phyloP scores from a whole-genome alignment of 2,888 invertebrate genomes.

The Xestia sexstrigata region DNA sequence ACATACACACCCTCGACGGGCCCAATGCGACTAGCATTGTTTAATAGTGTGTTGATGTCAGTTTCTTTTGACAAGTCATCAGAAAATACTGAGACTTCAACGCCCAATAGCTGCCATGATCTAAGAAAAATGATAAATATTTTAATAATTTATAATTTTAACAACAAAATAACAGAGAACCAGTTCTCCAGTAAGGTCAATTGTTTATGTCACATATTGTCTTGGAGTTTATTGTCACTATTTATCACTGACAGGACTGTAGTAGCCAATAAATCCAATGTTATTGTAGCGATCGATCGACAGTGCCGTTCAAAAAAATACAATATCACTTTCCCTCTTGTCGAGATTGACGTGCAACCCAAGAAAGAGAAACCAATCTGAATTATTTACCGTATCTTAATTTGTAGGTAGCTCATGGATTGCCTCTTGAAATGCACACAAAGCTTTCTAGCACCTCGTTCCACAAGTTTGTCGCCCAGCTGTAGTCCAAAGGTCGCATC shows the following conservation, averaged over 20 bases:
- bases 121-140: conserved; percentile 11
- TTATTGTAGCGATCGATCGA: not conserved
- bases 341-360: not conserved
- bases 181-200: not conserved
- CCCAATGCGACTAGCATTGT: conserved; percentile 22
- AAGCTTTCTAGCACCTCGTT: conserved; percentile 73
- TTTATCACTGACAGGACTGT: not conserved
- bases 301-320: not conserved
- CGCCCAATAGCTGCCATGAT: conserved; percentile 49
- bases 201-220: not conserved
- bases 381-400: conserved; percentile 50
- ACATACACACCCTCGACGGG: conserved; percentile 52
- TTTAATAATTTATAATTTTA: not conserved
- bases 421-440: conserved; percentile 56
- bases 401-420: conserved; percentile 39
- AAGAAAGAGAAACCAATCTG: not conserved
- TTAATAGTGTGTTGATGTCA: conserved; percentile 25
- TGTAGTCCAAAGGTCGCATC: conserved; percentile 64
- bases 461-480: conserved; percentile 70
- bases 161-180: not conserved
- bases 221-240: not conserved
- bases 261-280: too few relatives aligned
- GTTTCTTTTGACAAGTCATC: conserved; percentile 26
- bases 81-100: conserved; percentile 32
- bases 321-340: not conserved